Evolutionary conservation across 2,888 invertebrate genomes (phyloP).

Genomic region (Pammene aurita): DNA sequence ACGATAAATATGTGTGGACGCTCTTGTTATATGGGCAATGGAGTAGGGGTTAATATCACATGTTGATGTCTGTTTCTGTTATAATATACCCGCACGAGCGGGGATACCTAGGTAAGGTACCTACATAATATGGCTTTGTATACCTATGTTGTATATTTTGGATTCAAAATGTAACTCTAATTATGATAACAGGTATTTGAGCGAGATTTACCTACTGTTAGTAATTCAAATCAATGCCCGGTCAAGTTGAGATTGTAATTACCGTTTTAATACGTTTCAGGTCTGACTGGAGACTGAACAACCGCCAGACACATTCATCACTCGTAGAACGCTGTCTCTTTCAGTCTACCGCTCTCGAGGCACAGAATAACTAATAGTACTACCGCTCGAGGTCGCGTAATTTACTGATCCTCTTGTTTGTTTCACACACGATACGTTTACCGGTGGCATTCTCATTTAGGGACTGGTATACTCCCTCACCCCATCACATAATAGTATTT

Average conservation of each 20-base stretch:
- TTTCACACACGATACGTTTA: not conserved
- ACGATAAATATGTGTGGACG: not conserved
- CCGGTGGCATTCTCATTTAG: not conserved
- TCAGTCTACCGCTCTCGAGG: slow-evolving; percentile 13
- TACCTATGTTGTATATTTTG: not conserved
- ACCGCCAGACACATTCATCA: slow-evolving; percentile 29
- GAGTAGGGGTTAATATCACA: not conserved
- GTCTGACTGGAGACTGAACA: not conserved
- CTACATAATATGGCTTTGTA: not conserved
- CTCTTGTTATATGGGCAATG: not conserved
- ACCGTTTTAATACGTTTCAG: too few relatives aligned
- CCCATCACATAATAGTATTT: too few relatives aligned
- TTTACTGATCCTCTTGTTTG: slow-evolving; percentile 3
- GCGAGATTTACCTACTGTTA: not conserved
- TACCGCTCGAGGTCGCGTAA: slow-evolving; percentile 15
- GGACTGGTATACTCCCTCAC: too few relatives aligned
- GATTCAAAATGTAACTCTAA: too few relatives aligned
- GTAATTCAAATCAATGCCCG: too few relatives aligned
- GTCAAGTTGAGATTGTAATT: too few relatives aligned
- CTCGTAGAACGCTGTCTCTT: slow-evolving; percentile 17
- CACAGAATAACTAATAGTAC: too few relatives aligned
- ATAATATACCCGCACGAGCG: not conserved
- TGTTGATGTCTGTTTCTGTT: not conserved
- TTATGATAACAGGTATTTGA: too few relatives aligned
- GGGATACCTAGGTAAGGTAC: too few relatives aligned